Conservation (phyloP, 2,888 invertebrate species). For the Mantis religiosa region DNA sequence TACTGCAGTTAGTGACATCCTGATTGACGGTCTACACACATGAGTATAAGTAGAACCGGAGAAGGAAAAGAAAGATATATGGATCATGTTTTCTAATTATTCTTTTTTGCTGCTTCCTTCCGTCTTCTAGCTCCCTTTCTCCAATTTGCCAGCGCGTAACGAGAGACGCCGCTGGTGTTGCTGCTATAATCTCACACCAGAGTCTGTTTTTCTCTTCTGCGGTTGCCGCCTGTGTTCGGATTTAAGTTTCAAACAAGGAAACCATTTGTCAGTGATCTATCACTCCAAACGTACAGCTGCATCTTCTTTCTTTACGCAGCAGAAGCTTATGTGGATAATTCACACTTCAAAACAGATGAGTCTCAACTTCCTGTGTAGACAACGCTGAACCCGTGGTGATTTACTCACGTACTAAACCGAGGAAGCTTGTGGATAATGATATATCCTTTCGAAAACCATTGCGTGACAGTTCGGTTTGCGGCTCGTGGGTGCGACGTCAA, state of each 20-base stretch:
- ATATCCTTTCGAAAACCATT: background rate
- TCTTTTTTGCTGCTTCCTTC: background rate
- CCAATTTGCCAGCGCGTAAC: constrained; percentile 26
- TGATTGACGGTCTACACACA: background rate
- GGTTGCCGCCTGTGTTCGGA: background rate
- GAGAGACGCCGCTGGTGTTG: constrained; percentile 12
- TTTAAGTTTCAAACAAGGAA: constrained; percentile 10
- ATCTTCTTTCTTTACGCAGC: background rate
- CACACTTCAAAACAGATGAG: constrained; percentile 2
- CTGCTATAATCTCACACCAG: background rate
- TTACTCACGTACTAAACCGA: background rate
- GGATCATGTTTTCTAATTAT: background rate
- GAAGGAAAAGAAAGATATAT: background rate
- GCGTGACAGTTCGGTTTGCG: background rate
- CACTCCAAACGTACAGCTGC: constrained; percentile 10
- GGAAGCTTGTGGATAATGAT: background rate
- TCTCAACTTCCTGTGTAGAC: background rate
- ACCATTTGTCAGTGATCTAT: constrained; percentile 26
- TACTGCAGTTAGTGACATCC: background rate
- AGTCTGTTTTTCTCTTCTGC: background rate
- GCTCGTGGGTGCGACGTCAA: background rate
- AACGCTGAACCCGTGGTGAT: background rate
- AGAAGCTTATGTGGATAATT: background rate
- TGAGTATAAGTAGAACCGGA: background rate
- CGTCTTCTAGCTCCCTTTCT: background rate